Evolutionary conservation across 2,888 invertebrate genomes (phyloP).

Genomic region (Chouioia cunea): DNA sequence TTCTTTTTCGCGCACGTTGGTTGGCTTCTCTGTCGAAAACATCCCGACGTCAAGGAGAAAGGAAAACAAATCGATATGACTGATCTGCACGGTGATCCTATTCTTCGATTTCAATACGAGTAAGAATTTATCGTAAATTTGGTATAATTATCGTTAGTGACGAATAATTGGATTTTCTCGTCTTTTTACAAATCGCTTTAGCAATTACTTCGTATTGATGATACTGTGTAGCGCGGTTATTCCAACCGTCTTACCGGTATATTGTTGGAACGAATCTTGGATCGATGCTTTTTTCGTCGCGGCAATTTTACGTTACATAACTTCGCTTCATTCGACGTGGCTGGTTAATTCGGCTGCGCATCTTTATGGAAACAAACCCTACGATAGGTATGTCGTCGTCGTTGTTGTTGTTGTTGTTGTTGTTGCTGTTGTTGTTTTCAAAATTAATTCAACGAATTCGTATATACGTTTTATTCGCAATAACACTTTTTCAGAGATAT

Average conservation of each 20-base stretch:
- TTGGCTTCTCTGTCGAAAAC: conserved; percentile 89
- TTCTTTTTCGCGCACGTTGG: conserved; percentile 87
- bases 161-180: conserved; percentile 74
- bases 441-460: no score
- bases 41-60: conserved; percentile 81
- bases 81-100: conserved; percentile 80
- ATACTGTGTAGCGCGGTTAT: no score
- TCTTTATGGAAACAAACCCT: conserved; percentile 92
- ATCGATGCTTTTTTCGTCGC: conserved; percentile 86
- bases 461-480: no score
- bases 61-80: conserved; percentile 77
- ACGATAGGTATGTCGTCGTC: conserved; percentile 84
- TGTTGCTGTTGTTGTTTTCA: no score
- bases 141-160: conserved; percentile 73
- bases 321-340: conserved; percentile 91
- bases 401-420: no score
- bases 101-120: conserved; percentile 83
- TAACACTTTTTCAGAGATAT: no score
- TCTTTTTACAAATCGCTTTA: conserved; percentile 66
- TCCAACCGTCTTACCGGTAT: conserved; percentile 84
- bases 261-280: conserved; percentile 86
- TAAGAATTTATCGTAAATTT: conserved; percentile 70
- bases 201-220: no score
- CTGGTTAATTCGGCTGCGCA: conserved; percentile 96
- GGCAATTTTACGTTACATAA: conserved; percentile 85